Evolutionary conservation across 2,113 vertebrate genomes (phyloP), one percentile per base, ranked within the genome.

Genomic region (Speoplatyrhinus poulsoni): DNA sequence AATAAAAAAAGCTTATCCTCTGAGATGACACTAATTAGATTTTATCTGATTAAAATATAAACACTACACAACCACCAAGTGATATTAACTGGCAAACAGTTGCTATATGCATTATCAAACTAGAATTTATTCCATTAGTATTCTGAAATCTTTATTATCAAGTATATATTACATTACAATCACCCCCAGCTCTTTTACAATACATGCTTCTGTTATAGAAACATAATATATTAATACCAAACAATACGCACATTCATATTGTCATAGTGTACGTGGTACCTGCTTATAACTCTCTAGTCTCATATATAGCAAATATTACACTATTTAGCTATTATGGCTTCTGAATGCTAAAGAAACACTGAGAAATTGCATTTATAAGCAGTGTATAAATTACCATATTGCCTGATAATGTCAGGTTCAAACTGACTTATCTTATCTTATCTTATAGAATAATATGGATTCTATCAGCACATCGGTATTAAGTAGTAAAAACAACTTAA

Each of bases 1-100:
- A 73, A 68, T 72, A 70, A 64, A 67, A 67, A 73, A 67, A 70
- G 65, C 79, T 74, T 65, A 55, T 84, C 81, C 65, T 73, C 70
- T 68, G 83, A 82, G 84, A 88, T 64, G 66, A 70, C 77, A 76
- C 76, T 61, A 69, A 75, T 57, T 69, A 65, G 65, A 63, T 26
- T 26, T 26, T 26, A 26, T 26, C 26, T 26, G 3, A 26, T 26
- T 26, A 26, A 26, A 26, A 26, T 26, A 26, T 26, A 26, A 26
- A 26, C 2, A 48, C 46, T 11, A 10, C 52, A 75, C 16, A 54
- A 64, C 62, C 1, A 11, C 3, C 17, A 46, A 9, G 46, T 62
- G 67, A 33, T 3, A 12, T 12, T 3, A 41, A 60, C 55, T 53
- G 3, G 12, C 17, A 7, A 4, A 54, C 26, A 26, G 26, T 26